phyloP scores from a whole-genome alignment of 1,140 invertebrate genomes.

The Drosophila rhopaloa region DNA sequence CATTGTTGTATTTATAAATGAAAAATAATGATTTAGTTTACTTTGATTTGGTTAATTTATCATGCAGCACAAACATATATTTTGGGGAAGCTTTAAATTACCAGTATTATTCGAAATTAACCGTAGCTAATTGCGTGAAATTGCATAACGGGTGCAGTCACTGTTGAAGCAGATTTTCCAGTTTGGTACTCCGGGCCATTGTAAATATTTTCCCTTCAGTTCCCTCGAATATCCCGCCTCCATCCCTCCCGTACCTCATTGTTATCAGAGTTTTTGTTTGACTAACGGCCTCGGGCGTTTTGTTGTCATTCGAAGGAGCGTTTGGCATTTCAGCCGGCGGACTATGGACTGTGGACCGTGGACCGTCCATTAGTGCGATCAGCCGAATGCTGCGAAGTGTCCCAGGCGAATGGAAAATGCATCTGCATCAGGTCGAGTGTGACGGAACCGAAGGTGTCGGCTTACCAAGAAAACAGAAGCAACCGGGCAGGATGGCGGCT shows the following conservation, averaged over 20 bases:
- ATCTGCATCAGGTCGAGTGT: conserved; percentile 30
- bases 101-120: conserved; percentile 3
- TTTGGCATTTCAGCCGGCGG: conserved; percentile 21
- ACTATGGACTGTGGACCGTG: background rate
- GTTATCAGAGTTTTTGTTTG: conserved; percentile 41
- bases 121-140: conserved; percentile 34
- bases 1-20: background rate
- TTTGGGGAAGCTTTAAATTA: background rate
- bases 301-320: conserved; percentile 44
- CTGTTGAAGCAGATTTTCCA: conserved; percentile 19
- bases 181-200: conserved; percentile 3
- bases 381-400: conserved; percentile 14
- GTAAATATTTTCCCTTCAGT: background rate
- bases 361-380: conserved; percentile 39
- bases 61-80: no score
- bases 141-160: conserved; percentile 26
- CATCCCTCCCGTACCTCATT: conserved; percentile 2
- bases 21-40: no score
- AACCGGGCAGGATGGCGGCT: conserved; percentile 3
- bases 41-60: no score
- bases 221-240: background rate
- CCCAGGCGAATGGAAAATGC: conserved; percentile 27
- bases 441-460: conserved; percentile 54
- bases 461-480: conserved; percentile 31
- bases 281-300: conserved; percentile 38